Evolutionary conservation across 2,113 vertebrate species (phyloP).

Genomic region (Callopanchax toddi): DNA sequence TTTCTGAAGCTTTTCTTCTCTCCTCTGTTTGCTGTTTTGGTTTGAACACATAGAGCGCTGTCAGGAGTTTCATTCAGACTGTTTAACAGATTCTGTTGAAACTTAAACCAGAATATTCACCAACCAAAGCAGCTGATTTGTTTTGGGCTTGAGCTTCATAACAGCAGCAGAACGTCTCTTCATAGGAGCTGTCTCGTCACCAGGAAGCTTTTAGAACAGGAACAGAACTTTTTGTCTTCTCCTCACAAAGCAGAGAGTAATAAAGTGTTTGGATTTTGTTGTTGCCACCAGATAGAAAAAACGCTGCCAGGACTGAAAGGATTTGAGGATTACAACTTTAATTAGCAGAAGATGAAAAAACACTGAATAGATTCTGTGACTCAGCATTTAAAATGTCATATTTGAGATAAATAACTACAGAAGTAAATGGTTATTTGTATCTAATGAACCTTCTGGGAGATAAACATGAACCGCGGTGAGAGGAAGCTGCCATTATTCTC

Average conservation of each 20-base stretch:
- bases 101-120: too few relatives aligned
- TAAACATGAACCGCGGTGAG: background rate
- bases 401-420: background rate
- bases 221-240: background rate
- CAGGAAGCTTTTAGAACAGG: background rate
- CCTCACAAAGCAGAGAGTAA: background rate
- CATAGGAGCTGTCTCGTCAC: background rate
- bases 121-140: too few relatives aligned
- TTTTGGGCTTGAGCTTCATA: too few relatives aligned
- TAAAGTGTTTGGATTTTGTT: background rate
- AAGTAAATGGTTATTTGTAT: background rate
- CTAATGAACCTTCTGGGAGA: background rate
- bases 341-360: background rate
- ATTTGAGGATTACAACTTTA: slow-evolving; percentile 2
- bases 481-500: background rate
- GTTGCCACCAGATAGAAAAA: background rate
- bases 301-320: background rate
- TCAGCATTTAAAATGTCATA: background rate
- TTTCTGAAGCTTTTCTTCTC: too few relatives aligned
- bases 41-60: too few relatives aligned
- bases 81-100: too few relatives aligned
- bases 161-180: too few relatives aligned
- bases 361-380: background rate
- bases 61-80: too few relatives aligned
- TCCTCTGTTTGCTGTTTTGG: too few relatives aligned